Conservation (phyloP, 2,888 invertebrate species). For the Cephus runcator region DNA sequence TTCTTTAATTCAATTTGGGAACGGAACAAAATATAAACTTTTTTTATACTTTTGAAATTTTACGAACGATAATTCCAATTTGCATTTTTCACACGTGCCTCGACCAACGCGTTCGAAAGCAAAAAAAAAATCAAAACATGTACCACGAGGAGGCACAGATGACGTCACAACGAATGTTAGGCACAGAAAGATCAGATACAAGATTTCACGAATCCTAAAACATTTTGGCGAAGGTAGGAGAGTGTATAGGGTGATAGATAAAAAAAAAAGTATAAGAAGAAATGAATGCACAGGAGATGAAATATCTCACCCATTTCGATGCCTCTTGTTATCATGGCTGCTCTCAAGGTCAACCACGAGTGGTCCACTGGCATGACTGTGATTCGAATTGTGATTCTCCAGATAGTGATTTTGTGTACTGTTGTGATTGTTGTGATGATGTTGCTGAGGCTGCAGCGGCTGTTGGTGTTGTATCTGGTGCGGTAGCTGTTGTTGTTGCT, state of each 20-base stretch:
- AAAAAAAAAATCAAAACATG: neutral
- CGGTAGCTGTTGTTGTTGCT: conserved; percentile 22
- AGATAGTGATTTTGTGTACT: conserved; percentile 54
- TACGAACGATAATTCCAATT: too few relatives aligned
- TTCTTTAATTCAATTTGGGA: too few relatives aligned
- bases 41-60: neutral
- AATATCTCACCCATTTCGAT: conserved; percentile 55
- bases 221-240: neutral
- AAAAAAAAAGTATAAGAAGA: neutral
- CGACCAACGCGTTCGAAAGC: neutral
- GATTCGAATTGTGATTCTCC: conserved; percentile 60
- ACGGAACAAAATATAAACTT: neutral
- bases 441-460: conserved; percentile 37
- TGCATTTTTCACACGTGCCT: neutral
- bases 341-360: conserved; percentile 56
- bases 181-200: too few relatives aligned
- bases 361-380: conserved; percentile 44
- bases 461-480: conserved; percentile 23
- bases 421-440: conserved; percentile 56
- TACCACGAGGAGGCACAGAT: neutral
- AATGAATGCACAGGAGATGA: neutral
- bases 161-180: neutral
- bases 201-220: neutral
- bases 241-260: neutral
- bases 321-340: conserved; percentile 57